Conservation (phyloP, 2,797 vertebrate species). For the Notamacropus eugenii region DNA sequence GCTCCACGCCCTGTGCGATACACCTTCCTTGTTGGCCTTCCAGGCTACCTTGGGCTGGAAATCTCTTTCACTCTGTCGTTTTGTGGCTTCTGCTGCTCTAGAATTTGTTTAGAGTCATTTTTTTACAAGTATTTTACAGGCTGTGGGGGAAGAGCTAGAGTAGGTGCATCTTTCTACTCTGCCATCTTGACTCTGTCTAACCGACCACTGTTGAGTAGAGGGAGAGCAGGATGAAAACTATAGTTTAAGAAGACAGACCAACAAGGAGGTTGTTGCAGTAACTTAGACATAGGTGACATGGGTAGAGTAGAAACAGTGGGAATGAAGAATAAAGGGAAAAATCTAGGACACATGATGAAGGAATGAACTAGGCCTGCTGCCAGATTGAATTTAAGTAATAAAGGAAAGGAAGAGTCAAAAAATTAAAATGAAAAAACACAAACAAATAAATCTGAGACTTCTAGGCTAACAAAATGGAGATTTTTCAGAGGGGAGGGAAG, state of each 20-base stretch:
- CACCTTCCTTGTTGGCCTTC: too few species aligned
- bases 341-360: background rate
- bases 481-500: background rate
- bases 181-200: too few species aligned
- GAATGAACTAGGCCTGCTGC: background rate
- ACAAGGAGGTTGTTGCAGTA: background rate
- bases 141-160: too few species aligned
- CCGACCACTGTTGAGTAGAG: background rate
- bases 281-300: background rate
- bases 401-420: background rate
- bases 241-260: background rate
- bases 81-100: too few species aligned
- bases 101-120: too few species aligned
- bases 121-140: too few species aligned
- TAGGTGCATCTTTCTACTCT: too few species aligned
- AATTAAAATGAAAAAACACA: background rate
- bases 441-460: background rate
- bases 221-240: background rate
- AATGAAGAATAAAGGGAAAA: background rate
- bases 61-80: too few species aligned
- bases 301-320: background rate
- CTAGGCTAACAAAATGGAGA: background rate
- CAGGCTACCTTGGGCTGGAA: too few species aligned
- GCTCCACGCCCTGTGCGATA: too few species aligned
- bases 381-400: background rate